These are phyloP conservation scores for Ligdia adustata DNA, from an alignment of 2,888 invertebrate species.

Conservation along the genomic window DNA sequence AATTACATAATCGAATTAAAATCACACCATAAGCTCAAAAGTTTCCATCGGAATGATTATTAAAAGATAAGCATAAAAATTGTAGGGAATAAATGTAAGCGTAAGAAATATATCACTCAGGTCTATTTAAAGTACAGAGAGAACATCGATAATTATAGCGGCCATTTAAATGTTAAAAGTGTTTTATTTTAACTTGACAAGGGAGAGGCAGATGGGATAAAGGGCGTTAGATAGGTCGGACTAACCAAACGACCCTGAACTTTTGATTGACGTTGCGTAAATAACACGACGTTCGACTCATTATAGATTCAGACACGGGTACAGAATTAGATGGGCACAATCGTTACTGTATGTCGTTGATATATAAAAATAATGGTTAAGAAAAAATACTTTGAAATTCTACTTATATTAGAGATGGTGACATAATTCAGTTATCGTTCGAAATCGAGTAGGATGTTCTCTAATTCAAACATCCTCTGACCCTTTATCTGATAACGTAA, in stretches of 20 bases:
- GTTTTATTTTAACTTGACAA: conserved; percentile 60
- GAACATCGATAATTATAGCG: neutral
- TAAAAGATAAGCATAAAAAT: too few relatives aligned
- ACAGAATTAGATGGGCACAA: conserved; percentile 18
- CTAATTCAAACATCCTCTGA: conserved; percentile 31
- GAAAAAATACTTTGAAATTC: too few relatives aligned
- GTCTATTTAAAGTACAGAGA: neutral
- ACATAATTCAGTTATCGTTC: conserved; percentile 2
- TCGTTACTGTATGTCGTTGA: too few relatives aligned
- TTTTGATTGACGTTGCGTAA: conserved; percentile 63
- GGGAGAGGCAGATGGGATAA: conserved; percentile 54
- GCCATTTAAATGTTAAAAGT: conserved; percentile 37
- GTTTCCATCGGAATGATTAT: too few relatives aligned
- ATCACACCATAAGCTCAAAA: conserved; percentile 10
- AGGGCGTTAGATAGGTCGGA: conserved; percentile 54
- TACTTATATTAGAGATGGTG: neutral
- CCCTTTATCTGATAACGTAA: too few relatives aligned
- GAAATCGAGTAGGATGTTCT: conserved; percentile 17
- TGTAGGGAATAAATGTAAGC: too few relatives aligned
- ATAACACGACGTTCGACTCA: conserved; percentile 48
- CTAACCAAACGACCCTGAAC: conserved; percentile 51
- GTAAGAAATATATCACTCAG: too few relatives aligned
- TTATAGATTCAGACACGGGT: conserved; percentile 35
- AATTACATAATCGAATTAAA: conserved; percentile 39
- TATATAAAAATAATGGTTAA: too few relatives aligned